Evolutionary conservation across 64 coral and sea anemone species (phyloP).

Genomic region (Anthopleura sola): DNA sequence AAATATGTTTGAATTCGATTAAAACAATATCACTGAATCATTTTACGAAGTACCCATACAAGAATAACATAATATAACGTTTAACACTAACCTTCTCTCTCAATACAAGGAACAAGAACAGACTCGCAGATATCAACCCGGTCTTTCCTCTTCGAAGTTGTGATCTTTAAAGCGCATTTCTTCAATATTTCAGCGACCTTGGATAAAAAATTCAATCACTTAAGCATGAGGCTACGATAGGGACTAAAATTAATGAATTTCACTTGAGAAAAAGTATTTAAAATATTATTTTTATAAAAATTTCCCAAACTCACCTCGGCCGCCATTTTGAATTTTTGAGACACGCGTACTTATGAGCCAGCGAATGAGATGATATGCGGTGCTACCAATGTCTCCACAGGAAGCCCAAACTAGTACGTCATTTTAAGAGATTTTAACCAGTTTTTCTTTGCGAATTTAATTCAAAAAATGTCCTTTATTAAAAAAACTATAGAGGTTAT

Average conservation of each 20-base stretch:
- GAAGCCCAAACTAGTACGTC: no score
- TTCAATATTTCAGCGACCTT: constrained; percentile 77
- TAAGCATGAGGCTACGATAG: neutral
- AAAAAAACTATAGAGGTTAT: no score
- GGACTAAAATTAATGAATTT: neutral
- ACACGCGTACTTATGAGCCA: constrained; percentile 67
- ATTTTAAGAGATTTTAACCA: neutral
- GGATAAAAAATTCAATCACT: neutral
- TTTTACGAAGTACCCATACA: neutral
- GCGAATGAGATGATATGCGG: constrained; percentile 22
- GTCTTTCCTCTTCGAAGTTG: constrained; percentile 67
- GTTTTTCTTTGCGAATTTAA: no score
- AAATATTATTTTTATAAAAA: neutral
- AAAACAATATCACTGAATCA: neutral
- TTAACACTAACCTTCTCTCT: constrained; percentile 53
- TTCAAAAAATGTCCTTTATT: no score
- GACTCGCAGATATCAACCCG: constrained; percentile 52
- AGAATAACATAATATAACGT: neutral
- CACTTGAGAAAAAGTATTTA: neutral
- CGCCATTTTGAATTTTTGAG: constrained; percentile 80
- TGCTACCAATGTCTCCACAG: no score
- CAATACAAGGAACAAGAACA: constrained; percentile 67
- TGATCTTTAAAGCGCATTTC: constrained; percentile 61
- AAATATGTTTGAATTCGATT: neutral
- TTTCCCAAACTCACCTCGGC: constrained; percentile 53